A percentile compares a stretch with the other conserved stretches of the same genome.
phyloP scores from a whole-genome alignment of 2,888 invertebrate species.

The Epinotia demarniana region DNA sequence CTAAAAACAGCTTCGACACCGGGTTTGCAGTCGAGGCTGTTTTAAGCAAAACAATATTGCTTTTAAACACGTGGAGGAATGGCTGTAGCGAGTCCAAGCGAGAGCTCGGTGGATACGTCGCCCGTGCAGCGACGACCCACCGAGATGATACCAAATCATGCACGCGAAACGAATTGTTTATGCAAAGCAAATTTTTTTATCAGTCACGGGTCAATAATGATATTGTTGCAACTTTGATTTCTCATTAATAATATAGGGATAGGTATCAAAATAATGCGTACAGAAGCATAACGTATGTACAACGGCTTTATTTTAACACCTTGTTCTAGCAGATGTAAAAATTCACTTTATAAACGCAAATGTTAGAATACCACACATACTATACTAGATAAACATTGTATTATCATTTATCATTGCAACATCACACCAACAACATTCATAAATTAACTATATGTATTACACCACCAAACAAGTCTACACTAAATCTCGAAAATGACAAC shows the following conservation, averaged over 20 bases:
- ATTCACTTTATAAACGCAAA: conserved; percentile 61
- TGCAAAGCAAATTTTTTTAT: conserved; percentile 52
- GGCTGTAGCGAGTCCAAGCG: conserved; percentile 30
- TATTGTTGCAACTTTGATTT: conserved; percentile 15
- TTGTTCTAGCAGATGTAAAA: conserved; percentile 48
- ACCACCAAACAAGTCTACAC: conserved; percentile 81
- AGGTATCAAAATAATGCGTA: conserved; percentile 3
- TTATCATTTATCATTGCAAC: conserved; percentile 77
- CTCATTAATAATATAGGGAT: not conserved
- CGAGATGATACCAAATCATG: conserved; percentile 65
- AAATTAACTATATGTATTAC: conserved; percentile 78
- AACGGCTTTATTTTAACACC: conserved; percentile 41
- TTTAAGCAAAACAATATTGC: not conserved
- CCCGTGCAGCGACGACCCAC: conserved; percentile 50
- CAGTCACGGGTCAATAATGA: conserved; percentile 12
- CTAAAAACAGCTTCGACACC: not conserved
- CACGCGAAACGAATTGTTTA: conserved; percentile 56
- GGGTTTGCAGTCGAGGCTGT: not conserved
- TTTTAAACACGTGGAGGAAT: not conserved
- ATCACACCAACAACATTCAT: conserved; percentile 82
- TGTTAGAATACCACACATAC: conserved; percentile 72
- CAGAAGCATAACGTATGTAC: conserved; percentile 15
- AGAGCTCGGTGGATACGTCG: conserved; percentile 15
- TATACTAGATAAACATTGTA: conserved; percentile 67
- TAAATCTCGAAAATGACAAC: conserved; percentile 67